Base-by-base conservation (phyloP, 2,113 vertebrate genomes). In the Callipepla californica region DNA sequence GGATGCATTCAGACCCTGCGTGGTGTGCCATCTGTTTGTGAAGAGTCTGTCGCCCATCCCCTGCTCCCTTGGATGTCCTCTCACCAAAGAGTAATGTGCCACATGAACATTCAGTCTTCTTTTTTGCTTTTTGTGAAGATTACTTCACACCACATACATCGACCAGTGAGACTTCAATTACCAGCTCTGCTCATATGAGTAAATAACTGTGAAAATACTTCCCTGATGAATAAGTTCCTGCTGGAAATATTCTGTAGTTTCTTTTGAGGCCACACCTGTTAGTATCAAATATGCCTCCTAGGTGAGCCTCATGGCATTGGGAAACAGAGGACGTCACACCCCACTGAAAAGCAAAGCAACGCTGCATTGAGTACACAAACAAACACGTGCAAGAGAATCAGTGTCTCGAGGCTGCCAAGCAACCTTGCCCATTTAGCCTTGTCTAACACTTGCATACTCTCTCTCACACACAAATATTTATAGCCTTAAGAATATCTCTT, bases 231-330 rank as follows among this genome's bases (percentile, higher is more conserved):
- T 80, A 92, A 92, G 57, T 84, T 92, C 73, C 90, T 94, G 68
- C n/a, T 84, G 57, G 76, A 96, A 90, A 67, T 22, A 88, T 20
- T 15, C 32, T 42, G 28, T 22, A 72, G 68, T 84, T 77, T 82
- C 88, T 90, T 87, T 63, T 50, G 79, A 81, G 61, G 88, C 83
- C 90, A 95, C 86, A 81, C 92, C 95, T 72, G 14, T 68, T 88
- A 8, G 0, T 80, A 19, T 67, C 38, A 70, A 57, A 61, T 4
- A 88, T 83, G 17, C 51, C 65, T 84, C 34, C 70, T 25, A 30
- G 15, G 26, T 67, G 38, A 94, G 55, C 50, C 38, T 85, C 68
- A 59, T n/a, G 23, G 23, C 50, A 59, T 93, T 95, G 80, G 80
- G 85, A 80, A 94, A 89, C 21, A 74, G n/a, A 40, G 38, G 28